phyloP scores from a whole-genome alignment of 1,140 invertebrate genomes.

The Drosophila sulfurigaster region DNA sequence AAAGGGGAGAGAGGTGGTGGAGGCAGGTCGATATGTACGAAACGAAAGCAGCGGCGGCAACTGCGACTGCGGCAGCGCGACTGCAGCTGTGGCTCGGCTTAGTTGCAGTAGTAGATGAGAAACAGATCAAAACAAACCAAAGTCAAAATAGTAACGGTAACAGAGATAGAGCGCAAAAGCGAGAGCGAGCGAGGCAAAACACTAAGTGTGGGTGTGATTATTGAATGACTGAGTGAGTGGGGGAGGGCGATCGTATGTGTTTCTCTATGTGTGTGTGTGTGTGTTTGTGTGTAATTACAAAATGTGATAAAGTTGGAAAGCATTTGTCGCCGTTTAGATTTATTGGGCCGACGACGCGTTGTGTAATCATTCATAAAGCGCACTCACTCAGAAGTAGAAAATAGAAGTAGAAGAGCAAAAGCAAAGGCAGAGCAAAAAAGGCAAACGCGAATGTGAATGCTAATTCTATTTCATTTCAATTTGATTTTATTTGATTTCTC shows the following conservation, averaged over 20 bases:
- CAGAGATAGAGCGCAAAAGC: conserved; percentile 8
- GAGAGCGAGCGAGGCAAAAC: background rate
- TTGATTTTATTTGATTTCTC: conserved; percentile 46
- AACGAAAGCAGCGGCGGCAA: conserved; percentile 47
- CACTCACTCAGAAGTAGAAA: conserved; percentile 1
- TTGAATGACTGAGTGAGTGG: background rate
- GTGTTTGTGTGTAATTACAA: conserved; percentile 29
- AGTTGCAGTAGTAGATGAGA: conserved; percentile 22
- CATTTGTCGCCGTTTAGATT: conserved; percentile 44
- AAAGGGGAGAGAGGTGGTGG: background rate
- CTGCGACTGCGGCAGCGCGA: background rate
- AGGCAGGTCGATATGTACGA: conserved; percentile 33
- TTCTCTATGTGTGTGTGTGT: background rate
- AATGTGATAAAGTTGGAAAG: conserved; percentile 37
- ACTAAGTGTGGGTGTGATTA: background rate
- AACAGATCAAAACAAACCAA: conserved; percentile 41
- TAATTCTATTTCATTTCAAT: conserved; percentile 75
- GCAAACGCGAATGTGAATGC: conserved; percentile 26
- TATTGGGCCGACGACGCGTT: conserved; percentile 43
- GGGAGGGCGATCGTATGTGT: background rate
- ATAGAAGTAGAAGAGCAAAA: background rate
- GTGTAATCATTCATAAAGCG: conserved; percentile 58
- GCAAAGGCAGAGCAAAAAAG: no score
- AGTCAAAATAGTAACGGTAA: conserved; percentile 17
- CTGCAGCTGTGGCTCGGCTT: conserved; percentile 12